A percentile compares a stretch with the other conserved stretches of the same genome.
phyloP scores from a whole-genome alignment of 2,888 invertebrate genomes.

The Tricholauxania praeusta region DNA sequence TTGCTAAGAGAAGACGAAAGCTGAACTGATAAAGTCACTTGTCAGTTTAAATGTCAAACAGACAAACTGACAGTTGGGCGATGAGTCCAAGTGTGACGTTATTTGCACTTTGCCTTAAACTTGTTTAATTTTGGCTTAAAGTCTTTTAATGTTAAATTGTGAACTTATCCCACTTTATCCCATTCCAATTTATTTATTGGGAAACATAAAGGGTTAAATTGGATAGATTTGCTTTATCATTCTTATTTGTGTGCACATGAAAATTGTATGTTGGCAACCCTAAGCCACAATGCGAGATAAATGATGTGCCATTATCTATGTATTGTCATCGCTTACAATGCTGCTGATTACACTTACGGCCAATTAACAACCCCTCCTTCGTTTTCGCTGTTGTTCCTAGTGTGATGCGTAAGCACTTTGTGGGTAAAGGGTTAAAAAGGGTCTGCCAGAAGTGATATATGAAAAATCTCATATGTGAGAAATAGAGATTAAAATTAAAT shows the following conservation, averaged over 20 bases:
- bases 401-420: neutral
- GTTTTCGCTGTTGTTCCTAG: no score
- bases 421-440: neutral
- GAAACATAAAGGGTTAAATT: constrained; percentile 11
- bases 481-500: neutral
- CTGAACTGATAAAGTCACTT: constrained; percentile 27
- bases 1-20: neutral
- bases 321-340: constrained; percentile 27
- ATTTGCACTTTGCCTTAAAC: constrained; percentile 28
- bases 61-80: constrained; percentile 2
- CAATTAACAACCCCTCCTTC: constrained; percentile 27
- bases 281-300: constrained; percentile 15
- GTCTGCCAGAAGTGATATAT: neutral
- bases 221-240: neutral
- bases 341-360: constrained; percentile 28
- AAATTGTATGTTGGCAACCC: constrained; percentile 6
- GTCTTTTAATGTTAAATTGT: constrained; percentile 18
- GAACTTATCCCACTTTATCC: neutral
- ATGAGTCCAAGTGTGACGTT: constrained; percentile 4
- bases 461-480: neutral
- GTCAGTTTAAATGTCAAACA: constrained; percentile 25
- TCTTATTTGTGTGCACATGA: neutral
- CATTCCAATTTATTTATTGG: neutral
- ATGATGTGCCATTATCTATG: constrained; percentile 30
- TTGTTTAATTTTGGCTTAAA: constrained; percentile 34